phyloP scores from a whole-genome alignment of 2,888 invertebrate genomes.

The Allophyes oxyacanthae region DNA sequence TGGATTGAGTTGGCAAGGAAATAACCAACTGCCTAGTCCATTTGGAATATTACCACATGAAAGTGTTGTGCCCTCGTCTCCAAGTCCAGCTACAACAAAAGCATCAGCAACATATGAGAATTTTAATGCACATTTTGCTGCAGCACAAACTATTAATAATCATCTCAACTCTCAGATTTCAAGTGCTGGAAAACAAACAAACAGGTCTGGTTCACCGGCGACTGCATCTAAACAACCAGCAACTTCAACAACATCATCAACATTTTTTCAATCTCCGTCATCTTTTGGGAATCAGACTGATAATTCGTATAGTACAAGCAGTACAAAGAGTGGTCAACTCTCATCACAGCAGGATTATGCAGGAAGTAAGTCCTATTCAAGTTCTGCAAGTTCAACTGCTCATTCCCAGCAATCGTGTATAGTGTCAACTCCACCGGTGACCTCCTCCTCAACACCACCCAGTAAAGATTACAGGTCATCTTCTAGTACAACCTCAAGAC shows the following conservation, averaged over 20 bases:
- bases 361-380: constrained; percentile 90
- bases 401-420: constrained; percentile 93
- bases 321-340: constrained; percentile 88
- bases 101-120: constrained; percentile 90
- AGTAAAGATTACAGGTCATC: constrained; percentile 91
- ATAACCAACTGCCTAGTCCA: constrained; percentile 91
- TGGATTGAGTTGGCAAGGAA: constrained; percentile 93
- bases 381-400: constrained; percentile 89
- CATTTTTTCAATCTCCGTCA: constrained; percentile 91
- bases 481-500: constrained; percentile 84
- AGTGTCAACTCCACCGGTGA: constrained; percentile 91
- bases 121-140: constrained; percentile 92
- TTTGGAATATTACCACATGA: constrained; percentile 94
- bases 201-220: constrained; percentile 88
- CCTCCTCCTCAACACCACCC: constrained; percentile 85
- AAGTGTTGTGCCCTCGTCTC: constrained; percentile 92
- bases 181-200: constrained; percentile 87
- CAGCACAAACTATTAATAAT: constrained; percentile 90
- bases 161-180: constrained; percentile 91
- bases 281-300: constrained; percentile 89
- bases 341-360: constrained; percentile 88
- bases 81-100: constrained; percentile 90
- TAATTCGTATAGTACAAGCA: constrained; percentile 88
- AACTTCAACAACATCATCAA: constrained; percentile 87
- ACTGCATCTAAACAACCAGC: constrained; percentile 87